Conservation (phyloP, 2,113 vertebrate genomes). For the Misgurnus anguillicaudatus region DNA sequence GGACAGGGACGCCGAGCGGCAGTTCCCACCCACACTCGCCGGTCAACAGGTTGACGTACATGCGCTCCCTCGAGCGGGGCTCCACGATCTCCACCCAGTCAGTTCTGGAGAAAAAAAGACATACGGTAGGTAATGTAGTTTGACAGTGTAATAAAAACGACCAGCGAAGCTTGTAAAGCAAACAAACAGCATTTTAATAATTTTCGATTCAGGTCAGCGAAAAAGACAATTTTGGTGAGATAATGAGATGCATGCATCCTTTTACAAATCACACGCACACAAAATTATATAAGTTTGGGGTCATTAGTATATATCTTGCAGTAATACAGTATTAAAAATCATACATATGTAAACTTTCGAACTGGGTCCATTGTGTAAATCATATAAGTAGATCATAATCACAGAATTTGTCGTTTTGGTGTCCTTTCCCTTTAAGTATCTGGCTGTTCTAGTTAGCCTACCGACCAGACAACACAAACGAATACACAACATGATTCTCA, state of each 20-base stretch:
- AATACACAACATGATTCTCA: background rate
- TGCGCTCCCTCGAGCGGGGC: conserved; percentile 77
- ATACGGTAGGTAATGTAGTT: background rate
- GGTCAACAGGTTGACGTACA: conserved; percentile 78
- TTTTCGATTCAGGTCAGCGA: too few relatives aligned
- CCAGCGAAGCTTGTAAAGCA: background rate
- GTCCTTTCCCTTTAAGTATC: background rate
- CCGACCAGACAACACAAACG: background rate
- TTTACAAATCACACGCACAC: too few relatives aligned
- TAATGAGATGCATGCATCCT: too few relatives aligned
- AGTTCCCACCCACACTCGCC: conserved; percentile 82
- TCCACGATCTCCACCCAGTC: conserved; percentile 84
- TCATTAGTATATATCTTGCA: too few relatives aligned
- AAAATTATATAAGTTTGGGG: too few relatives aligned
- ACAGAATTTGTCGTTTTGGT: background rate
- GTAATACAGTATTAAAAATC: too few relatives aligned
- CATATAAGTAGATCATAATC: too few relatives aligned
- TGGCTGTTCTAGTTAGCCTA: background rate
- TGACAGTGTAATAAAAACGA: background rate
- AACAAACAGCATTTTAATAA: background rate
- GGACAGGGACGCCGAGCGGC: conserved; percentile 69
- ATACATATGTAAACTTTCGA: too few relatives aligned
- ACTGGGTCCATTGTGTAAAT: too few relatives aligned
- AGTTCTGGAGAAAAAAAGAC: conserved; percentile 60
- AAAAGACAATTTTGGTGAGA: too few relatives aligned